phyloP scores from a whole-genome alignment of 1,140 invertebrate species.

The Lepidostoma basale region DNA sequence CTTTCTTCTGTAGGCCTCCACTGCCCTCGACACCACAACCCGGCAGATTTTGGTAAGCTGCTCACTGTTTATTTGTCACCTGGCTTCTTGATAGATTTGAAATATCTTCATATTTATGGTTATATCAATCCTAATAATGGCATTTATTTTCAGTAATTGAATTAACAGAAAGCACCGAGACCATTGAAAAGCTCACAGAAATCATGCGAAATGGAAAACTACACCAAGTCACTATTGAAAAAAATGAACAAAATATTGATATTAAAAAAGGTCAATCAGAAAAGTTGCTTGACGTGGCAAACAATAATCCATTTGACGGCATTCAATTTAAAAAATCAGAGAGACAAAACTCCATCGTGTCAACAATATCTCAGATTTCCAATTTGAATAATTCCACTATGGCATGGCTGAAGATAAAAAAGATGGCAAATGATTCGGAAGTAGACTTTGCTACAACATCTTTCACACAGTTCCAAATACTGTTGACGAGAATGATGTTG shows the following conservation, averaged over 20 bases:
- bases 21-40: constrained; percentile 83
- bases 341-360: constrained; percentile 41
- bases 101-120: too few species aligned
- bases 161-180: constrained; percentile 57
- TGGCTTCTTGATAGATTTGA: too few species aligned
- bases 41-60: constrained; percentile 77
- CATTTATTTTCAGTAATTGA: constrained; percentile 59
- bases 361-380: constrained; percentile 34
- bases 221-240: constrained; percentile 49
- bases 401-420: constrained; percentile 39
- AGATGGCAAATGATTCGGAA: constrained; percentile 38
- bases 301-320: constrained; percentile 48
- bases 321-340: constrained; percentile 34
- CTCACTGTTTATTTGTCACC: not conserved
- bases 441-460: constrained; percentile 46
- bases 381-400: constrained; percentile 44
- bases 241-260: not conserved
- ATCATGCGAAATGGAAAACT: constrained; percentile 56
- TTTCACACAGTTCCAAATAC: constrained; percentile 51
- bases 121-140: too few species aligned
- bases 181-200: constrained; percentile 52
- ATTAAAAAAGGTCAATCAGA: constrained; percentile 22
- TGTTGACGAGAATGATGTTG: constrained; percentile 50
- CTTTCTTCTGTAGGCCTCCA: constrained; percentile 66
- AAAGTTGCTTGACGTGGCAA: constrained; percentile 48